Evolutionary conservation across 2,113 vertebrate genomes (phyloP).

Genomic region (Phyllopteryx taeniolatus): DNA sequence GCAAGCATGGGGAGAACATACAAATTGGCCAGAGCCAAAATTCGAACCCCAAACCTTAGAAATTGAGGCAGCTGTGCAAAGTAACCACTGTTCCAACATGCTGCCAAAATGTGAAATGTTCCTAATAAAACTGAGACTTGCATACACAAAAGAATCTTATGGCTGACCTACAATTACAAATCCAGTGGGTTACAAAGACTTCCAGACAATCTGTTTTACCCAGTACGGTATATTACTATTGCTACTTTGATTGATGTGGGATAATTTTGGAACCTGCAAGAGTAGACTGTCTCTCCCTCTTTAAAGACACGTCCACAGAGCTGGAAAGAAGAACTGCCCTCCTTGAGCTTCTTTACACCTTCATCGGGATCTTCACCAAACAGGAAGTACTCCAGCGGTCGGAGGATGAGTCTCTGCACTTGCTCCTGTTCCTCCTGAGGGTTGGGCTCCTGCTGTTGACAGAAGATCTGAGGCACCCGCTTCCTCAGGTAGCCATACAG

Average conservation of each 20-base stretch:
- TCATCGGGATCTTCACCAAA: constrained; percentile 86
- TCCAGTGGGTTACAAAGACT: too few species aligned
- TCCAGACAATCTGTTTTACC: too few species aligned
- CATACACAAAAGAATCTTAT: too few species aligned
- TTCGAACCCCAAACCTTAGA: background rate
- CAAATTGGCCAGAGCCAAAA: background rate
- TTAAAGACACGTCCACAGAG: constrained; percentile 96
- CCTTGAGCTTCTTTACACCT: constrained; percentile 86
- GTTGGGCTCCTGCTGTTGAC: constrained; percentile 75
- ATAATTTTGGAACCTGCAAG: constrained; percentile 85
- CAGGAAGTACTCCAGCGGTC: constrained; percentile 86
- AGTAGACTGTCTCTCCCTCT: constrained; percentile 95
- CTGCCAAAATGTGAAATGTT: too few species aligned
- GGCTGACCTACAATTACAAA: too few species aligned
- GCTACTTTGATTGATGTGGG: background rate
- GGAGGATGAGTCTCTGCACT: constrained; percentile 76
- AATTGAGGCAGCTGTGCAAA: background rate
- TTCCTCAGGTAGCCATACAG: constrained; percentile 84
- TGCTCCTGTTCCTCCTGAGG: constrained; percentile 84
- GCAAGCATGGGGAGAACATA: background rate
- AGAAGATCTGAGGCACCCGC: constrained; percentile 87
- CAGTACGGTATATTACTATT: background rate
- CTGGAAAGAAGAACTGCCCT: constrained; percentile 81
- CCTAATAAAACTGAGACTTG: too few species aligned
- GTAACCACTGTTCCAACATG: background rate